Evolutionary conservation across 1,140 invertebrate genomes (phyloP), one percentile per base, ranked within the genome.

Genomic region (Teleogryllus occipitalis): DNA sequence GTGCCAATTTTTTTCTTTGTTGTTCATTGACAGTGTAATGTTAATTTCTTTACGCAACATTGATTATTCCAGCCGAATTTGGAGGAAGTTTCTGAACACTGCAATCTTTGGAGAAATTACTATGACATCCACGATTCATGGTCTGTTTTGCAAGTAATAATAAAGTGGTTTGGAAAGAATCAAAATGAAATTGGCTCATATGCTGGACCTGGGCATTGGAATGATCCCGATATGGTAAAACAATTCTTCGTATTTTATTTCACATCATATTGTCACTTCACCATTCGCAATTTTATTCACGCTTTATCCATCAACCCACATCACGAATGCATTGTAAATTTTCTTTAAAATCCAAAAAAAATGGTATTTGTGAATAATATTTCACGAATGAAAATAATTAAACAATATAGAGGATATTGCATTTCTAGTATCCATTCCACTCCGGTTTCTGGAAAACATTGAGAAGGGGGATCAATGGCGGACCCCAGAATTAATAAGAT

Each of bases 31-130:
- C 54, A 14, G 3, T 65, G 0, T 14, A 7, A 3, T 65, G 54
- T 65, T 3, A 3, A 77, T 76, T 81, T 81, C n/a, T 54, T 49
- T 47, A 77, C 5, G 27, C 27, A 39, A 39, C 27, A 39, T 39
- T 39, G 27, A 39, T 80, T 82, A 83, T 85, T 86, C 75, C 83
- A 95, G 91, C 90, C 93, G 0, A 90, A 96, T 85, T 97, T 93
- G 84, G 86, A 84, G 8, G 84, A 87, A 0, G 91, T 96, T 80
- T 87, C 88, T 1, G 85, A 93, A 82, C 87, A 89, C 77, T 97
- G 96, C 83, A 97, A 97, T 86, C 85, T 96, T 78, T 97, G 95
- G 95, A 88, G 96, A 79, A 97, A 97, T 82, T 96, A 90, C 87
- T 91, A 91, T 83, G 96, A 97, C 84, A 95, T 97, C 81, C 87